These are phyloP conservation scores for Tigriopus japonicus DNA, from an alignment of 1,140 invertebrate genomes.

Conservation along the genomic window DNA sequence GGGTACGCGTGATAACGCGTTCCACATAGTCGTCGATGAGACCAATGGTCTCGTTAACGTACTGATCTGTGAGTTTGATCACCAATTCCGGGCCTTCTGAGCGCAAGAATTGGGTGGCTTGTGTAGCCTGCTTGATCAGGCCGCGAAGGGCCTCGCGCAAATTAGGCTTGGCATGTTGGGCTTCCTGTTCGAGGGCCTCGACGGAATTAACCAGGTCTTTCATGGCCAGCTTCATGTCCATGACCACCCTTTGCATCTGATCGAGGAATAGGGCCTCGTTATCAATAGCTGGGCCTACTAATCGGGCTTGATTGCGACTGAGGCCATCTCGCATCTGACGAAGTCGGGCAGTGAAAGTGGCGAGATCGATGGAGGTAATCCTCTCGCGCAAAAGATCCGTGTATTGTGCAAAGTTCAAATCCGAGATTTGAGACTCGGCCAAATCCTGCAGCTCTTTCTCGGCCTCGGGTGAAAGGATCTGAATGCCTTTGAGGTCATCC, in stretches of 20 bases:
- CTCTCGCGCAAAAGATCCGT: slow-evolving; percentile 3
- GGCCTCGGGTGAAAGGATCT: slow-evolving; percentile 2
- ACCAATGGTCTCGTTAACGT: not conserved
- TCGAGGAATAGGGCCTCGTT: slow-evolving; percentile 10
- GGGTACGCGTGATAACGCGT: not conserved
- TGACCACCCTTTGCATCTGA: slow-evolving; percentile 7
- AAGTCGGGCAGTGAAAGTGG: not conserved
- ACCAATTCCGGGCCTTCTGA: slow-evolving; percentile 9
- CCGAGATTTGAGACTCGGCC: slow-evolving; percentile 13
- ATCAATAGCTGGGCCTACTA: slow-evolving; percentile 1
- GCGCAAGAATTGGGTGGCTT: slow-evolving; percentile 1
- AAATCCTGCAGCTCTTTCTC: not conserved
- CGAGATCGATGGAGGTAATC: slow-evolving; percentile 1
- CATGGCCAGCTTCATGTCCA: not conserved
- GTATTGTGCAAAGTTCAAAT: slow-evolving; percentile 7
- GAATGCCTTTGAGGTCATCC: slow-evolving; percentile 3
- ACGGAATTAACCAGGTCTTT: not conserved
- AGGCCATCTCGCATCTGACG: not conserved
- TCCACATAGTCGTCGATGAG: slow-evolving; percentile 4
- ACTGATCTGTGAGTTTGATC: not conserved
- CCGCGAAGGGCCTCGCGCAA: not conserved
- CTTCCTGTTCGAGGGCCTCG: not conserved
- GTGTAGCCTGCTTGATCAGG: not conserved
- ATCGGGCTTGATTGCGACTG: not conserved
- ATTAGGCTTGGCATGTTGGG: not conserved